Conservation (phyloP, 2,797 vertebrate species). For the Hafferia zeledoni region DNA sequence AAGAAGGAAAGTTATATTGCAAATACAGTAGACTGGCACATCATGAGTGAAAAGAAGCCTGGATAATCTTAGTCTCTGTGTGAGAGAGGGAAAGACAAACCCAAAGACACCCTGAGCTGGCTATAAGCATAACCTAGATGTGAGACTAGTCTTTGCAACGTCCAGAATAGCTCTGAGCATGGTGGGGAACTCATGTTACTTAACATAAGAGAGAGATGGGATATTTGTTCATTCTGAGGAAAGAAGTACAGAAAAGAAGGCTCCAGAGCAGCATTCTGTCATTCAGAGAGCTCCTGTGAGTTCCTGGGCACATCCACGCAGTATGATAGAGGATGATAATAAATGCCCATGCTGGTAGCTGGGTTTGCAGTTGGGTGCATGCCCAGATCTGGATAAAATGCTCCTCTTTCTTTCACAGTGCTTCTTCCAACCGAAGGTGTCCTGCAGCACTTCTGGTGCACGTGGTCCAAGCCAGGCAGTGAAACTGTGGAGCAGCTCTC, state of each 20-base stretch:
- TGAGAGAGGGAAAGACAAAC: neutral
- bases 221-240: neutral
- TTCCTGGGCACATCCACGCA: neutral
- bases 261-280: neutral
- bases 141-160: neutral
- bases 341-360: neutral
- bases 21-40: neutral
- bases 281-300: neutral
- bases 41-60: neutral
- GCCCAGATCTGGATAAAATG: neutral
- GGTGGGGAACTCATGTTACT: neutral
- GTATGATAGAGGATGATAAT: neutral
- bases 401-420: neutral
- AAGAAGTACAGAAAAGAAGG: neutral
- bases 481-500: neutral
- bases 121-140: neutral
- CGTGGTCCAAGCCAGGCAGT: rapidly evolving
- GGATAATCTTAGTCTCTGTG: neutral
- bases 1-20: neutral
- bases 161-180: neutral
- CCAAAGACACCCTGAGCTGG: neutral
- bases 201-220: neutral
- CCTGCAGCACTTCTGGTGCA: neutral
- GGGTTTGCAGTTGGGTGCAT: neutral
- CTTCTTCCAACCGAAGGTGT: neutral